Evolutionary conservation across 2,113 vertebrate genomes (phyloP).

Genomic region (Hyperopisus bebe): DNA sequence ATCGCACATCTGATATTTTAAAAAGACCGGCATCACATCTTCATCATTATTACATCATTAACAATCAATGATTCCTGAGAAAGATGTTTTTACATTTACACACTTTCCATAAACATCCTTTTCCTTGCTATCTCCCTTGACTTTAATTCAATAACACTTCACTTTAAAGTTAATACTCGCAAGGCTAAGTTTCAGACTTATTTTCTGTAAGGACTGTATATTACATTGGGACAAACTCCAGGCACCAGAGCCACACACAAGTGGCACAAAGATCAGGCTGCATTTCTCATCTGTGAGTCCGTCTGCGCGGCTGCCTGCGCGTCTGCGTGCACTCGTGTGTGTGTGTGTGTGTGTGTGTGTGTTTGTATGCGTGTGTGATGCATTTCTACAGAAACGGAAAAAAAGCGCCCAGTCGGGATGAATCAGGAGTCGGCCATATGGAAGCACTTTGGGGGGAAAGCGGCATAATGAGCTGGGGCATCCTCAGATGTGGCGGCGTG

Average conservation of each 20-base stretch:
- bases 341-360: constrained; percentile 20
- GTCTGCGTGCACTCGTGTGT: neutral
- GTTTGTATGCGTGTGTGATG: constrained; percentile 44
- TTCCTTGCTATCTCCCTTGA: neutral
- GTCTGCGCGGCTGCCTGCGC: neutral
- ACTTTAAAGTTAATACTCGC: constrained; percentile 3
- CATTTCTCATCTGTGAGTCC: neutral
- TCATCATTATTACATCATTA: neutral
- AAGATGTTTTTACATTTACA: neutral
- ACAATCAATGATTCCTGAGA: neutral
- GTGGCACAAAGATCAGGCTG: neutral
- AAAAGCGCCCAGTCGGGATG: constrained; percentile 69
- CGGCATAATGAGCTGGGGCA: constrained; percentile 91
- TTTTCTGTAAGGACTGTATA: constrained; percentile 17
- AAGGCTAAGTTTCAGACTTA: neutral
- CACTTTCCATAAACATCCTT: neutral
- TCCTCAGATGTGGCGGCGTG: constrained; percentile 43
- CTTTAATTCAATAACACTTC: neutral
- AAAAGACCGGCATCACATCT: neutral
- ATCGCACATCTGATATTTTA: neutral
- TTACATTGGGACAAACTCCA: constrained; percentile 12
- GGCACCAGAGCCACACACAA: constrained; percentile 19
- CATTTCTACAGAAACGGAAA: constrained; percentile 70
- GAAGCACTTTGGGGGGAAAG: constrained; percentile 85
- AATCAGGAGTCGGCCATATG: constrained; percentile 97